phyloP scores from a whole-genome alignment of 2,888 invertebrate genomes.

The Hemicrepidius hirtus region DNA sequence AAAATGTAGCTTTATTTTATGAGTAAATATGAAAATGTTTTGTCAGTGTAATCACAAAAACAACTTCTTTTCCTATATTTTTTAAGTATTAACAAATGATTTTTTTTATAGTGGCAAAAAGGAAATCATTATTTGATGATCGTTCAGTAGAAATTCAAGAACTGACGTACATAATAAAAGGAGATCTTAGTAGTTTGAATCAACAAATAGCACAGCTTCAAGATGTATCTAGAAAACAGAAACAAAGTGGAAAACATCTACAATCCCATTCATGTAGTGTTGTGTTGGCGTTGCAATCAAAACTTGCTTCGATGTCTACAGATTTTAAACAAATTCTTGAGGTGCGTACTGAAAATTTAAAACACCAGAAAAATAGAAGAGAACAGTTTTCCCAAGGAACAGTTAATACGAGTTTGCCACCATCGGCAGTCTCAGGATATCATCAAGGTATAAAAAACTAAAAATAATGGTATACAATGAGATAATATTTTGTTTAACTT shows the following conservation, averaged over 20 bases:
- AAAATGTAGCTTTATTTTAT: no score
- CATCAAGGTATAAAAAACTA: slow-evolving; percentile 67
- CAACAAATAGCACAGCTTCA: slow-evolving; percentile 96
- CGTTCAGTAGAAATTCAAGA: slow-evolving; percentile 97
- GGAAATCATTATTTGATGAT: slow-evolving; percentile 97
- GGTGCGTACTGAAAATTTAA: slow-evolving; percentile 97
- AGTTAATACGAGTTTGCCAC: slow-evolving; percentile 78
- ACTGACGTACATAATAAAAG: slow-evolving; percentile 96
- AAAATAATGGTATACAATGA: not conserved
- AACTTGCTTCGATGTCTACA: slow-evolving; percentile 96
- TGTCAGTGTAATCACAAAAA: not conserved
- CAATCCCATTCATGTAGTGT: slow-evolving; percentile 95
- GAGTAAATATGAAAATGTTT: no score
- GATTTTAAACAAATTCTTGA: slow-evolving; percentile 98
- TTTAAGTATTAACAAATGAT: not conserved
- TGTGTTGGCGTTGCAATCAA: slow-evolving; percentile 93
- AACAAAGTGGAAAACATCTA: slow-evolving; percentile 84
- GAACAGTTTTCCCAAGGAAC: slow-evolving; percentile 91
- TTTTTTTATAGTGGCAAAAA: slow-evolving; percentile 90
- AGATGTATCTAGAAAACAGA: slow-evolving; percentile 85
- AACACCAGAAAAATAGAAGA: slow-evolving; percentile 93
- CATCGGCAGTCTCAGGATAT: slow-evolving; percentile 75
- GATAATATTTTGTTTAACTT: slow-evolving; percentile 43
- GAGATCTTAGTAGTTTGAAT: slow-evolving; percentile 95
- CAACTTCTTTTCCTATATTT: no score